Conservation (phyloP, 2,113 vertebrate species). For the Corydoras maculifer region DNA sequence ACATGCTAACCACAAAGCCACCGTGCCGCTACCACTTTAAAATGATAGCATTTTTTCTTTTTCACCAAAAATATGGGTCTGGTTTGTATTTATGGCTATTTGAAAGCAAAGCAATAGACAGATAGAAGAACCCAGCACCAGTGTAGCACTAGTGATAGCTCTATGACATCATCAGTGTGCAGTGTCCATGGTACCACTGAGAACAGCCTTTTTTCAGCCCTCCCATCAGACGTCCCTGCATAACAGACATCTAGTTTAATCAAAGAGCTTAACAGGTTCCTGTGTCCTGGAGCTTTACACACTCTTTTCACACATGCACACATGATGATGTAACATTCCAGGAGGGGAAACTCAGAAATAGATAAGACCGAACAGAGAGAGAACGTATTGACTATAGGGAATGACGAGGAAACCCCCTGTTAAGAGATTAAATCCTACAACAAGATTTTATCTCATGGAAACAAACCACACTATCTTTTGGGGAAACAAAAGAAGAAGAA, state of each 20-base stretch:
- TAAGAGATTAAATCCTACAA: conserved; percentile 38
- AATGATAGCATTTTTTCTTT: too few relatives aligned
- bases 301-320: conserved; percentile 14
- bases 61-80: too few relatives aligned
- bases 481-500: neutral
- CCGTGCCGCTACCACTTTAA: too few relatives aligned
- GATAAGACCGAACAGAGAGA: conserved; percentile 53
- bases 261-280: conserved; percentile 27
- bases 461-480: conserved; percentile 18
- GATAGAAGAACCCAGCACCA: too few relatives aligned
- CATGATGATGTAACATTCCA: conserved; percentile 46
- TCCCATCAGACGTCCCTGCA: conserved; percentile 23
- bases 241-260: conserved; percentile 25
- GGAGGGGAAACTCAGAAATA: conserved; percentile 41
- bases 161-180: conserved; percentile 1
- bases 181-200: conserved; percentile 17
- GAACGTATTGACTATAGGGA: conserved; percentile 7
- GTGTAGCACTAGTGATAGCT: conserved; percentile 13
- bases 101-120: too few relatives aligned
- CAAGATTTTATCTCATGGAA: conserved; percentile 33
- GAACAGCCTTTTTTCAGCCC: conserved; percentile 27
- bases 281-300: conserved; percentile 9
- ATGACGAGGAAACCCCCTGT: conserved; percentile 36
- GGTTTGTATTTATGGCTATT: too few relatives aligned
- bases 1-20: too few relatives aligned